These are phyloP conservation scores for Villa cingulata DNA, from an alignment of 2,888 invertebrate genomes.

Conservation along the genomic window DNA sequence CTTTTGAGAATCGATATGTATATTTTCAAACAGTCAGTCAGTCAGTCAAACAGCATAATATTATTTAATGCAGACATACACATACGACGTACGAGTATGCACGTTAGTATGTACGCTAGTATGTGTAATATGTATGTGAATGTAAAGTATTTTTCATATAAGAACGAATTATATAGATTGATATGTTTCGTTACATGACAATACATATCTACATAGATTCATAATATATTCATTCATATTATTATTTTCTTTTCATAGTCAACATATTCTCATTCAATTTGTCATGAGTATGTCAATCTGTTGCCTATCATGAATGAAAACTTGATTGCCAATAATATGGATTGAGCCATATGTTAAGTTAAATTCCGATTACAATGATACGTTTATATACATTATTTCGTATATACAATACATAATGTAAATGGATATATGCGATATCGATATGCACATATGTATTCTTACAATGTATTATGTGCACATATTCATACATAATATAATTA, in stretches of 20 bases:
- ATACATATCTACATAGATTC: no score
- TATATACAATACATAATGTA: not conserved
- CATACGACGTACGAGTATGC: no score
- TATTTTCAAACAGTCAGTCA: no score
- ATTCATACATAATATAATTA: no score
- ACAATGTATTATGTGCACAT: not conserved
- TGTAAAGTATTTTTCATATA: not conserved
- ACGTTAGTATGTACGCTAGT: no score
- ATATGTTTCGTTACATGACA: not conserved
- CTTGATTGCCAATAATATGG: constrained; percentile 4
- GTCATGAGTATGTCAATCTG: constrained; percentile 8
- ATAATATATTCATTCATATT: not conserved
- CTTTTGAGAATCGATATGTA: no score
- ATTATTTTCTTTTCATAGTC: not conserved
- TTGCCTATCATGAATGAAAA: constrained; percentile 3
- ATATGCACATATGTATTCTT: not conserved
- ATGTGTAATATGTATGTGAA: no score
- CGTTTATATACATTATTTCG: no score
- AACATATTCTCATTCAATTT: constrained; percentile 1
- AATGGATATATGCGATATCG: not conserved
- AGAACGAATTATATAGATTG: not conserved
- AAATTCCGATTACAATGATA: not conserved
- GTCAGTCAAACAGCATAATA: no score
- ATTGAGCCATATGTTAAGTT: not conserved
- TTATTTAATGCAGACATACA: no score